Base-by-base conservation (phyloP, 2,113 vertebrate genomes). In the Gymnorhina tibicen region DNA sequence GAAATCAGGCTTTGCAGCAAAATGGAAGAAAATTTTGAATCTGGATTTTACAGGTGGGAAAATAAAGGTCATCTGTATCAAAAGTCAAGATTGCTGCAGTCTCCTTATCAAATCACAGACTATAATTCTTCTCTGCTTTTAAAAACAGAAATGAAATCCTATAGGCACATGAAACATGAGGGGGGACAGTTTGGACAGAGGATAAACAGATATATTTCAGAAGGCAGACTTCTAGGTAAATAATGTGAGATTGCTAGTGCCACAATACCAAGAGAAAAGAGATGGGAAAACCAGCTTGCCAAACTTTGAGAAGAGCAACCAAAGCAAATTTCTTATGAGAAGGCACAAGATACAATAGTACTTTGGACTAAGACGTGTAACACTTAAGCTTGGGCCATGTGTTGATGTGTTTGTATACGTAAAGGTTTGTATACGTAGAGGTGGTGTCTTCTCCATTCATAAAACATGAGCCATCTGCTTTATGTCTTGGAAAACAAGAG, bases 391-490 rank as follows among this genome's bases (percentile, higher is more conserved):
- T 63, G 56, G 68, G 35, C 60, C 27, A 8, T 37, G 11, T 15
- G 33, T 39, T 63, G 56, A 42, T 78, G 52, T 42, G 27, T 63
- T 22, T 75, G 33, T 81, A 7, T 52, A 32, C 39, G 37, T 46
- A 47, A 46, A 76, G 67, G 37, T n/a, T n/a, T n/a, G n/a, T n/a
- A n/a, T n/a, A n/a, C n/a, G n/a, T 66, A 37, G 18, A 9, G 2
- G 26, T 67, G 7, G 7, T 33, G 16, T 18, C 56, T 44, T 42
- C 42, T 73, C 80, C 32, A 50, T 95, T 85, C 64, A 92, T 87
- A 83, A 93, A 94, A 63, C 47, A 91, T 94, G 21, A 91, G 35
- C 62, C 58, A 91, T 88, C 67, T 90, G 87, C 85, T 73, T 24
- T 32, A 30, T 41, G 16, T 62, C 67, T 85, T 73, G 39, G 72